Percentiles rank a stretch among this genome's conserved stretches.
Evolutionary conservation across 2,888 invertebrate species (phyloP).

Genomic region (Caenorhabditis plicata): DNA sequence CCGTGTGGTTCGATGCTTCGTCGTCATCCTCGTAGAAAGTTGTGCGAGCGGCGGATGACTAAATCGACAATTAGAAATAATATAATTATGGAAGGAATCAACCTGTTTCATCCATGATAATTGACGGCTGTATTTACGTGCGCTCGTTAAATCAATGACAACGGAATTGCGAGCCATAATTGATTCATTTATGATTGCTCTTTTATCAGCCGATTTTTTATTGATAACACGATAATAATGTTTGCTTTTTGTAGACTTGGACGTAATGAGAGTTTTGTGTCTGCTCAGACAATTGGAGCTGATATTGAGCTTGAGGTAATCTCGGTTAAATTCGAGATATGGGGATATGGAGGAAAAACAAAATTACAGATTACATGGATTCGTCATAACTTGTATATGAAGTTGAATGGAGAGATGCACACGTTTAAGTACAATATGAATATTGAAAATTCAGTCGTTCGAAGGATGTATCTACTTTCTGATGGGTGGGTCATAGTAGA

Average conservation of each 20-base stretch:
- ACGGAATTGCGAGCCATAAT: constrained; percentile 16
- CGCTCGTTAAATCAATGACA: constrained; percentile 16
- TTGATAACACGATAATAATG: not conserved
- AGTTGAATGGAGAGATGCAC: constrained; percentile 27
- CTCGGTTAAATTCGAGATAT: not conserved
- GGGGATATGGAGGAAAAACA: too few species aligned
- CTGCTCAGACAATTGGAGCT: constrained; percentile 19
- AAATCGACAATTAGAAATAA: too few species aligned
- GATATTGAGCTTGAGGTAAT: constrained; percentile 20
- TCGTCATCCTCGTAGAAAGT: too few species aligned
- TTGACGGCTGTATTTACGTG: too few species aligned
- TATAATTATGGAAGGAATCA: too few species aligned
- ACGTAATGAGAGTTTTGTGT: constrained; percentile 11
- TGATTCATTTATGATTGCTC: too few species aligned
- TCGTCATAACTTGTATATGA: constrained; percentile 21
- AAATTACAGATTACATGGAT: constrained; percentile 26
- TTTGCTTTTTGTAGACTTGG: constrained; percentile 11
- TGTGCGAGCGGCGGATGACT: too few species aligned
- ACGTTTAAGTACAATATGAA: constrained; percentile 17
- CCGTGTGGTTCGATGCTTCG: too few species aligned
- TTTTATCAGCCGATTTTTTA: too few species aligned
- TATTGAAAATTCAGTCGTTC: constrained; percentile 11
- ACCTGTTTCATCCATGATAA: too few species aligned
- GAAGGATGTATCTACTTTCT: constrained; percentile 9
- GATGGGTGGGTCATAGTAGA: constrained; percentile 12